phyloP scores from a whole-genome alignment of 37 sponge, comb jelly and placozoan species.

The Halisarca cf. caerulea region DNA sequence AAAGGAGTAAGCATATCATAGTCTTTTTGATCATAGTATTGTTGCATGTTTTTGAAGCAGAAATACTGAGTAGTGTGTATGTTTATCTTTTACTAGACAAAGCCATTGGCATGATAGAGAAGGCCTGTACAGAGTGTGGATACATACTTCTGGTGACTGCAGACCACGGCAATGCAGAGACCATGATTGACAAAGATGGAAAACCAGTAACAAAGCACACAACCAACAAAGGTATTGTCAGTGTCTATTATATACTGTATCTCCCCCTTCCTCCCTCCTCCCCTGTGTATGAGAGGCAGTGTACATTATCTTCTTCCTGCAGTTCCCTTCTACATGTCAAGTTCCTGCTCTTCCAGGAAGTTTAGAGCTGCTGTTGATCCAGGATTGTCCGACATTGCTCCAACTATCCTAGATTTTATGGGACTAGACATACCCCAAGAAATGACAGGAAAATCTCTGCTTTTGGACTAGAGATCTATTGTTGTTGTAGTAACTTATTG shows the following conservation, averaged over 20 bases:
- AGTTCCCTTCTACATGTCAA: constrained; percentile 91
- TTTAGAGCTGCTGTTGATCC: constrained; percentile 46
- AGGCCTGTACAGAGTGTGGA: constrained; percentile 78
- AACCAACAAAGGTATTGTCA: constrained; percentile 81
- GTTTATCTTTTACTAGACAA: constrained; percentile 33
- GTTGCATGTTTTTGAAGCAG: no score
- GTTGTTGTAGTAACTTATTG: no score
- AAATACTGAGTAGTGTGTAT: no score
- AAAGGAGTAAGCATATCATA: no score
- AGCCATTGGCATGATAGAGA: constrained; percentile 83
- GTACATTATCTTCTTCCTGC: background rate
- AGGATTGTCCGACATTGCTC: constrained; percentile 92
- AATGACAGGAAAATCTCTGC: constrained; percentile 88
- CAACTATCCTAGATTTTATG: constrained; percentile 86
- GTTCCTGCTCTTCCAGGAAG: constrained; percentile 39
- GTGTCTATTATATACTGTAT: background rate
- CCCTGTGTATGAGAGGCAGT: background rate
- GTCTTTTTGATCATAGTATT: no score
- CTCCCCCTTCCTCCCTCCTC: background rate
- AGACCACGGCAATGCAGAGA: constrained; percentile 98
- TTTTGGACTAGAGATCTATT: constrained; percentile 14
- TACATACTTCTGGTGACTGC: constrained; percentile 89
- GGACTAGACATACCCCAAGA: constrained; percentile 79
- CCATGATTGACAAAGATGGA: constrained; percentile 88
- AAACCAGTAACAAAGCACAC: constrained; percentile 97